Evolutionary conservation across 2,113 vertebrate genomes (phyloP), one percentile per base, ranked within the genome.

Genomic region (Lamprologus ornatipinnis): DNA sequence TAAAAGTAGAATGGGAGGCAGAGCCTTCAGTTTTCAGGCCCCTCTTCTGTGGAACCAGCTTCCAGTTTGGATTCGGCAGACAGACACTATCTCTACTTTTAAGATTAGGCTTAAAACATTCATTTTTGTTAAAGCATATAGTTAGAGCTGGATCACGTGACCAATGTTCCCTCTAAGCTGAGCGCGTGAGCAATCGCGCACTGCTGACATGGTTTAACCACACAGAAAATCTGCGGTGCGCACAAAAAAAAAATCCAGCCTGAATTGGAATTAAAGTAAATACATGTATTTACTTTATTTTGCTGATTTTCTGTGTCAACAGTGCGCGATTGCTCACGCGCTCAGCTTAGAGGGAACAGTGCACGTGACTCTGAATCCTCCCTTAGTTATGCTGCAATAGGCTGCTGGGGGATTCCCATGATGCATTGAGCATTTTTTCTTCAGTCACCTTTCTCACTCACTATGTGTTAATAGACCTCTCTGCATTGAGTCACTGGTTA

Each of bases 221-320:
- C 53, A 55, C 11, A 55, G 0, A 7, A 23, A 55, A 55, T 55
- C 53, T 55, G 4, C 0, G 6, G 0, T 55, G 53, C 0, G 53
- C 53, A 55, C 21, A 54, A 3, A 13, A 13, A 13, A 53, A 3
- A 1, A 55, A 23, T 23, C 53, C 53, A 55, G 53, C 21, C 53
- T 23, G 21, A 55, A 55, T 55, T 55, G 54, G 54, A 26, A 55
- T 55, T 13, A 55, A 26, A 55, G 11, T 55, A 55, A 55, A 13
- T 55, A 55, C 54, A 26, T 55, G 54, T 26, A 5, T 55, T 55
- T 55, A 55, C 0, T 55, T 55, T 5, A 55, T 55, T 55, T 55
- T 13, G 53, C 0, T 55, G 53, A 55, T 55, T 23, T 55, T 55
- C 6, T 13, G 53, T 55, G 21, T 55, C 11, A 55, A 11, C 21